Base-by-base conservation (phyloP, 2,113 vertebrate species). In the Corythoichthys haematopterus region DNA sequence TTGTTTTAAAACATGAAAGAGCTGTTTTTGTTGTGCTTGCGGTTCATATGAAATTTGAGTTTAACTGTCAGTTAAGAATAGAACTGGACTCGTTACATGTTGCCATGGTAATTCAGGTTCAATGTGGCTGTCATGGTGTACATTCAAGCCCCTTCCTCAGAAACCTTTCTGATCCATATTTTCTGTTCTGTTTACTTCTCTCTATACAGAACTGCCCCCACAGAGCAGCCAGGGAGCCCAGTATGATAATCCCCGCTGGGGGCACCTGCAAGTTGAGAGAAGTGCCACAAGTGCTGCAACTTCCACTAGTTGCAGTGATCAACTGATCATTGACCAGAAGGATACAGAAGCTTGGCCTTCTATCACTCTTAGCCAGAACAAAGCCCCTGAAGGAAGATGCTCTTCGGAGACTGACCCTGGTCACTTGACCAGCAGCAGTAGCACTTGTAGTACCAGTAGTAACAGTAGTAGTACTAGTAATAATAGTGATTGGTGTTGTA, bases 241-340 rank as follows among this genome's bases (percentile, higher is more conserved):
- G 90, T 96, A 98, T 99, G 96, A 98, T 85, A 95, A 93, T 92
- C 87, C 94, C 92, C 93, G 91, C 89, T 96, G 95, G 94, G 95
- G 94, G 88, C 92, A 92, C 89, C 92, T 90, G 91, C 91, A 94
- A 85, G 73, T 90, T 83, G 93, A 93, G 90, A 89, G 92, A 90
- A 94, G 92, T 85, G 92, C 94, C 91, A 90, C 93, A 80, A 85
- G 72, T 84, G 75, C 85, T 85, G 85, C 75, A 82, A 78, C 88
- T 81, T 88, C 83, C 51, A 74, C 71, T 88, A 91, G 92, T 89
- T 89, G 92, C 94, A 95, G 96, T 95, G 95, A 97, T 92, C 92
- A 94, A 94, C 93, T 94, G 91, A 94, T 94, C 80, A 90, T 94
- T 85, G 93, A 97, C 88, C 92, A 94, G 91, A 92, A 93, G 75